Conservation (phyloP, 2,113 vertebrate species). For the Cricetomys ansorgei region DNA sequence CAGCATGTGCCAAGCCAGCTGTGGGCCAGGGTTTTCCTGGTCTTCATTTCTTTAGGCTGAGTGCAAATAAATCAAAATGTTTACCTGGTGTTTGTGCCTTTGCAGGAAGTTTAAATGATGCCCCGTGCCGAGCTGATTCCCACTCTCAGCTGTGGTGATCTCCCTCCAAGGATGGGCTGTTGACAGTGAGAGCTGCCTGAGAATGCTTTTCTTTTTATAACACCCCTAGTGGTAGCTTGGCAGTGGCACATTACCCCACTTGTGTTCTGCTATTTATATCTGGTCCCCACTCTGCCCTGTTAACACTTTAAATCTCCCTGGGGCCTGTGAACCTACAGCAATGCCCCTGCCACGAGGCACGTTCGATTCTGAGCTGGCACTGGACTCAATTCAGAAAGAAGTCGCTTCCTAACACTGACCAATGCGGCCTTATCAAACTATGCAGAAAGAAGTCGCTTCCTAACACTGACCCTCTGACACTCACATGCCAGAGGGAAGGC, state of each 20-base stretch:
- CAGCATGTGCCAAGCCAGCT: not conserved
- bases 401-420: conserved; percentile 57
- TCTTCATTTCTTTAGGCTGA: conserved; percentile 16
- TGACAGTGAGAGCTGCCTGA: conserved; percentile 73
- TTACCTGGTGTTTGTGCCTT: conserved; percentile 77
- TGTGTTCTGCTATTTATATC: conserved; percentile 81
- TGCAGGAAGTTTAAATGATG: conserved; percentile 63
- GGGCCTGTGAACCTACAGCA: conserved; percentile 59
- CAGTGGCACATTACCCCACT: conserved; percentile 68
- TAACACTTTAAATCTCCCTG: conserved; percentile 70
- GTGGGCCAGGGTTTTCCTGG: not conserved
- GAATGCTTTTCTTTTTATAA: conserved; percentile 83
- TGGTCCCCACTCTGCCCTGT: conserved; percentile 67
- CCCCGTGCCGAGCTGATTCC: conserved; percentile 58
- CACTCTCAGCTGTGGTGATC: conserved; percentile 40
- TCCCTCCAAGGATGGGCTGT: conserved; percentile 69
- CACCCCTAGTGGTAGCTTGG: conserved; percentile 73
- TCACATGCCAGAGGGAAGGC: conserved; percentile 18
- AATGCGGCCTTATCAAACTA: too few species aligned
- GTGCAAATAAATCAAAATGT: conserved; percentile 66
- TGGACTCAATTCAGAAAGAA: not conserved
- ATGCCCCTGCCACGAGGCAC: not conserved
- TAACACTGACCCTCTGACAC: conserved; percentile 10
- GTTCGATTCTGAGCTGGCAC: not conserved
- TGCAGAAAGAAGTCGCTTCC: conserved; percentile 62